Base-by-base conservation (phyloP, 2,888 invertebrate species). In the Fragum fragum region DNA sequence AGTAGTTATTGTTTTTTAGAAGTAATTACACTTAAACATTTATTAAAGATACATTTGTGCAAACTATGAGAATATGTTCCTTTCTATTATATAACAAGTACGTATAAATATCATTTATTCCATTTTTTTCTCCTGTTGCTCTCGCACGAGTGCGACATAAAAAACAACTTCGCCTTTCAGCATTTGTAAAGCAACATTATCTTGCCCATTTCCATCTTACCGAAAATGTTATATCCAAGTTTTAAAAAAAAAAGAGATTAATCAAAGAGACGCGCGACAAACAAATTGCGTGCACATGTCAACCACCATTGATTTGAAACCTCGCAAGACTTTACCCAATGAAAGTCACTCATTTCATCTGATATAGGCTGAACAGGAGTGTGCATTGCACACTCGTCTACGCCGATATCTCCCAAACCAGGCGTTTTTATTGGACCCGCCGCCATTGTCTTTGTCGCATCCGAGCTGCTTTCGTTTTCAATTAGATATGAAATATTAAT, bases 401-500 rank as follows among this genome's bases (percentile, higher is more conserved):
- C 32, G 32, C 28, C 18, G 63, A 29, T 32, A 32, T 63, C 63
- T 32, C 21, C 63, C 14, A 32, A 63, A 63, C 63, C 32, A 63
- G 63, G 63, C 63, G 32, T 63, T 63, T 63, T 63, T 73, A 73
- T 63, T 73, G 63, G 32, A 23, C 21, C 32, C 32, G 42, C 42
- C 23, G 52, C 63, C 73, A 73, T 52, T 52, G 63, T 53, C 63
- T 63, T 63, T 73, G 73, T 63, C 61, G 23, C 73, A 63, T 18
- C 36, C 61, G 42, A 21, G 63, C 66, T 53, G 73, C 63, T 73
- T 73, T 73, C 73, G 61, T 63, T 73, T 73, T 73, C 73, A 73
- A 73, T 73, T 73, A 73, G 63, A 66, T 63, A 73, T 73, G 63
- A 73, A 73, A 73, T 73, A 73, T 73, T 73, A 73, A 73, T 73